Evolutionary conservation across 2,888 invertebrate genomes (phyloP).

Genomic region (Rhagophthalmus giganteus): DNA sequence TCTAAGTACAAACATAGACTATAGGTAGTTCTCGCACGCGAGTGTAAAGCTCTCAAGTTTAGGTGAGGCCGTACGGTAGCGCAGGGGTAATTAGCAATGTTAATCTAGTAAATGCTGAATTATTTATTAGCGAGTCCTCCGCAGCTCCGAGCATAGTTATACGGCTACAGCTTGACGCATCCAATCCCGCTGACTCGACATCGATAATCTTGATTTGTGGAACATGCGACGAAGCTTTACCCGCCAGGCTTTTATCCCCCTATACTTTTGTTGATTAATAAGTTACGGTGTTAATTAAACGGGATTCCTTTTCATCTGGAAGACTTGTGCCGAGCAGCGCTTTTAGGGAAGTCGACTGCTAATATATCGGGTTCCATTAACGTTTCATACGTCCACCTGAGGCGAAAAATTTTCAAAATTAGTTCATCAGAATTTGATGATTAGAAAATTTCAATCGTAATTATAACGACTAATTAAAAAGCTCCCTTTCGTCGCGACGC

Average conservation of each 20-base stretch:
- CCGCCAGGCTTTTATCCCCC: slow-evolving; percentile 7
- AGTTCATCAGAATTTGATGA: too few species aligned
- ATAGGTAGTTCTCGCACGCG: slow-evolving; percentile 6
- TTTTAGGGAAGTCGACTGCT: too few species aligned
- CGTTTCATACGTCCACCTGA: too few species aligned
- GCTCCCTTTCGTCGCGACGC: neutral
- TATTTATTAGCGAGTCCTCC: slow-evolving; percentile 25
- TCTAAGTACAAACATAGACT: slow-evolving; percentile 7
- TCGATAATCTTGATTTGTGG: slow-evolving; percentile 26
- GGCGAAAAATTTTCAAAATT: too few species aligned
- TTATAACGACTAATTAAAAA: too few species aligned
- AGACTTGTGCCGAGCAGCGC: neutral
- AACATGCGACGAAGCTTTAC: slow-evolving; percentile 7
- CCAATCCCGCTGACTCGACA: slow-evolving; percentile 20
- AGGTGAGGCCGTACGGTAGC: slow-evolving; percentile 13
- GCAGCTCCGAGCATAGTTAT: slow-evolving; percentile 18
- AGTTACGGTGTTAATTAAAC: slow-evolving; percentile 10
- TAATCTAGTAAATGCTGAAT: slow-evolving; percentile 29
- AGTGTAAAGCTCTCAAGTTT: slow-evolving; percentile 17
- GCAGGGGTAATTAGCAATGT: slow-evolving; percentile 27
- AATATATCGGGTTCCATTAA: too few species aligned
- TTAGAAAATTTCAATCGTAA: too few species aligned
- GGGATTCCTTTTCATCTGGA: slow-evolving; percentile 4
- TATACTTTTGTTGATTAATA: slow-evolving; percentile 13
- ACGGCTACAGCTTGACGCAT: slow-evolving; percentile 11